These are phyloP conservation scores for Eurystomus gularis DNA, from an alignment of 2,113 vertebrate genomes.

Conservation along the genomic window DNA sequence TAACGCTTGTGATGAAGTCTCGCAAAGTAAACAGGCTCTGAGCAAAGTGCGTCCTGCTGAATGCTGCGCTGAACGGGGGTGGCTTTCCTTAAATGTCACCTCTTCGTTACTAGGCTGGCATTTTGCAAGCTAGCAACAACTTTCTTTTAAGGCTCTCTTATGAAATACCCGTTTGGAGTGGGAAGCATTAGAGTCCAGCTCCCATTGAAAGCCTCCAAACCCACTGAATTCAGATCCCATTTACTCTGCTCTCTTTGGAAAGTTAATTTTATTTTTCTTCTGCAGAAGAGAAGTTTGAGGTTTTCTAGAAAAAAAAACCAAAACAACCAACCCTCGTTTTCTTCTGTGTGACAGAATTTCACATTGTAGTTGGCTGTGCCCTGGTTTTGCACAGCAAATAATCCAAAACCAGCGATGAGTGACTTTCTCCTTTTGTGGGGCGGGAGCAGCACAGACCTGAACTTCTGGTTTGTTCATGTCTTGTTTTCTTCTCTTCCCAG, in stretches of 20 bases:
- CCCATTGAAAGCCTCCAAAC: background rate
- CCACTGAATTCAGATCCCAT: background rate
- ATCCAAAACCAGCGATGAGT: background rate
- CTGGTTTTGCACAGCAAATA: background rate
- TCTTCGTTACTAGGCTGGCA: constrained; percentile 18
- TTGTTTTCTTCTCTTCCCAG: constrained; percentile 76
- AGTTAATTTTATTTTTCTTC: background rate
- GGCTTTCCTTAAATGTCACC: constrained; percentile 51
- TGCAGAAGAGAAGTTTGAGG: background rate
- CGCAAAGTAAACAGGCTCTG: background rate
- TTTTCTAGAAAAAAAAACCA: background rate
- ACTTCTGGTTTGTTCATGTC: constrained; percentile 18
- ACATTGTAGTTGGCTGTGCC: background rate
- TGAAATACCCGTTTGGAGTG: background rate
- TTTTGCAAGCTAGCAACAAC: constrained; percentile 34
- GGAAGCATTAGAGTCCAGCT: background rate
- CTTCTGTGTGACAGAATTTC: background rate
- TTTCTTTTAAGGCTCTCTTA: background rate
- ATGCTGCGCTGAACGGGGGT: background rate
- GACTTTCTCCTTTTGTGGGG: background rate
- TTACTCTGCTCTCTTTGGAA: background rate
- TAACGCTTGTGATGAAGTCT: background rate
- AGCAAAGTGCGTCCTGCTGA: background rate
- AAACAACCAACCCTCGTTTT: too few species aligned
- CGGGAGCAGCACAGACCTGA: background rate